Conservation (phyloP, 1,140 invertebrate species). For the Apis laboriosa region DNA sequence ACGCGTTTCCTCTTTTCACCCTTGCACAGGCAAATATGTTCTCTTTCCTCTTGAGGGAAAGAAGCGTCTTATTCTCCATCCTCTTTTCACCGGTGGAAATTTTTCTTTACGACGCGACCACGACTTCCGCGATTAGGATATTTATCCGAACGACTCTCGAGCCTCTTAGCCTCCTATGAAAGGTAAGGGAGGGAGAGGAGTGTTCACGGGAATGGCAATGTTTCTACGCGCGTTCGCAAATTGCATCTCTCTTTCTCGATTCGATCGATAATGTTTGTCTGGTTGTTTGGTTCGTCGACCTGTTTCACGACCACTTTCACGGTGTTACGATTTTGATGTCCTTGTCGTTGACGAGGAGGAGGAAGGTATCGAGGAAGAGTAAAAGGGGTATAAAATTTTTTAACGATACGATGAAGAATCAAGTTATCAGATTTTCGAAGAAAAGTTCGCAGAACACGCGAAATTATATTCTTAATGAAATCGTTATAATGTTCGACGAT, state of each 20-base stretch:
- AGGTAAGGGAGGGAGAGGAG: neutral
- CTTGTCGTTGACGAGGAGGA: neutral
- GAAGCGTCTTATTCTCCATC: no score
- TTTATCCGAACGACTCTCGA: neutral
- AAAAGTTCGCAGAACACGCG: no score
- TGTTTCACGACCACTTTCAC: neutral
- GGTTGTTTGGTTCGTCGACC: neutral
- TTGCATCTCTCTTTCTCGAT: neutral
- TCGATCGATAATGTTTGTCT: neutral
- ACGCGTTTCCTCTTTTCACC: no score
- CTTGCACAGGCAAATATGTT: no score
- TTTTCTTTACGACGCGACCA: neutral
- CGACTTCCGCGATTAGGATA: conserved; percentile 5
- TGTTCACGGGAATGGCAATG: neutral
- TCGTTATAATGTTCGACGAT: no score
- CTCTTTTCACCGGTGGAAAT: neutral
- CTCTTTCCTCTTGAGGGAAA: no score
- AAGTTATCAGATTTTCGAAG: no score
- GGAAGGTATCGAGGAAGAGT: no score
- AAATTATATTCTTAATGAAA: no score
- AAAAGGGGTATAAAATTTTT: no score
- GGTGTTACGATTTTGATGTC: neutral
- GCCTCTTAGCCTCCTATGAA: neutral
- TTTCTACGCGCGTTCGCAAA: neutral
- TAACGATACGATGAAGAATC: no score